phyloP scores from a whole-genome alignment of 2,888 invertebrate genomes.

The Aphidius colemani region DNA sequence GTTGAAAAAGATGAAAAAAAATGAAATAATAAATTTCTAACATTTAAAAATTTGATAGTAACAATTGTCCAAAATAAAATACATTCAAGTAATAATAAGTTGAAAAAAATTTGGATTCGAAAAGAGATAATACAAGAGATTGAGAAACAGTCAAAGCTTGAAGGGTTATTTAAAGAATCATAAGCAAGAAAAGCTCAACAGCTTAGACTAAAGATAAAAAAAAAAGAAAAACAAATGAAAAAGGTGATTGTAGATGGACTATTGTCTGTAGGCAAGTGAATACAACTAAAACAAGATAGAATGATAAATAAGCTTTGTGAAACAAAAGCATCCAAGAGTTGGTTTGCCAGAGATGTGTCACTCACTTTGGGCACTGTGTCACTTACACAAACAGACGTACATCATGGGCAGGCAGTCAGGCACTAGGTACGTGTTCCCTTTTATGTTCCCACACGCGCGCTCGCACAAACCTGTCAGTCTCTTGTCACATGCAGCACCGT shows the following conservation, averaged over 20 bases:
- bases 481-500: constrained; percentile 59
- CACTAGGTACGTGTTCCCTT: constrained; percentile 55
- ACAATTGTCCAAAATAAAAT: too few species aligned
- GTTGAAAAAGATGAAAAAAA: too few species aligned
- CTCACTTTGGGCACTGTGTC: constrained; percentile 55
- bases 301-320: constrained; percentile 14
- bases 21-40: too few species aligned
- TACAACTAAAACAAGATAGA: background rate
- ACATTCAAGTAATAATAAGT: too few species aligned
- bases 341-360: constrained; percentile 51
- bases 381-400: constrained; percentile 60
- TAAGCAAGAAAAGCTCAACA: constrained; percentile 1
- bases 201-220: constrained; percentile 17
- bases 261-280: constrained; percentile 11
- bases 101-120: too few species aligned
- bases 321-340: constrained; percentile 28
- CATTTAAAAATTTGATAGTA: too few species aligned
- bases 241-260: background rate
- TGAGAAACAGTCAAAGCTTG: too few species aligned
- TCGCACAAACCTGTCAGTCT: constrained; percentile 61
- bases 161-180: too few species aligned
- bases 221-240: constrained; percentile 3
- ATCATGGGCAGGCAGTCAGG: constrained; percentile 52
- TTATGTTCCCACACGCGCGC: constrained; percentile 57
- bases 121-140: too few species aligned